Evolutionary conservation across 2,113 vertebrate species (phyloP).

Genomic region (Steatornis caripensis): DNA sequence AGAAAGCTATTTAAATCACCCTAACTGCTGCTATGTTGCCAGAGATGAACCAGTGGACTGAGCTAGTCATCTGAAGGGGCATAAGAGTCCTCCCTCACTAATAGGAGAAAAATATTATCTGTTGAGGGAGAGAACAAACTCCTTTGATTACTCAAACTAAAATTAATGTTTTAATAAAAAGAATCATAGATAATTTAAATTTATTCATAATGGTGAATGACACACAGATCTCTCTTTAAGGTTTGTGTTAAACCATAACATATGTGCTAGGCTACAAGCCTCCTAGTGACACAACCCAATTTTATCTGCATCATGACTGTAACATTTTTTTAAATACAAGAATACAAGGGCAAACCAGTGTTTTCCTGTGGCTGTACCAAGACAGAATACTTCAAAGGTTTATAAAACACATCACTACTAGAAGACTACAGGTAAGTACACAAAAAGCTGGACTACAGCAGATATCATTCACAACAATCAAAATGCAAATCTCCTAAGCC

Average conservation of each 20-base stretch:
- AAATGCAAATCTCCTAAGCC: neutral
- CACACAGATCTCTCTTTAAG: neutral
- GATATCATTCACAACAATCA: neutral
- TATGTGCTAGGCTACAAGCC: neutral
- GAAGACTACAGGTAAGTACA: neutral
- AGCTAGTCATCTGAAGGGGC: neutral
- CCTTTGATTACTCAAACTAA: neutral
- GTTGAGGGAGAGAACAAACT: neutral
- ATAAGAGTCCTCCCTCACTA: neutral
- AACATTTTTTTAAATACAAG: neutral
- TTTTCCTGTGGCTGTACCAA: neutral
- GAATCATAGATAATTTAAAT: neutral
- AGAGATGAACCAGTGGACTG: neutral
- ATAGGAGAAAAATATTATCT: neutral
- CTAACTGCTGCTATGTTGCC: neutral
- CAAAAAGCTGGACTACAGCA: neutral
- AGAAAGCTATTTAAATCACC: neutral
- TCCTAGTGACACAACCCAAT: neutral
- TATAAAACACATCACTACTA: neutral
- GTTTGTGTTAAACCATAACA: neutral
- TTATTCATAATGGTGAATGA: neutral
- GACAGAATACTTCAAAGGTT: neutral
- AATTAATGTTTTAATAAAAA: neutral
- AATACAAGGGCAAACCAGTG: neutral
- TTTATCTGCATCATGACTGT: neutral